Base-by-base conservation (phyloP, 1,140 invertebrate genomes). In the Latrodectus geometricus region DNA sequence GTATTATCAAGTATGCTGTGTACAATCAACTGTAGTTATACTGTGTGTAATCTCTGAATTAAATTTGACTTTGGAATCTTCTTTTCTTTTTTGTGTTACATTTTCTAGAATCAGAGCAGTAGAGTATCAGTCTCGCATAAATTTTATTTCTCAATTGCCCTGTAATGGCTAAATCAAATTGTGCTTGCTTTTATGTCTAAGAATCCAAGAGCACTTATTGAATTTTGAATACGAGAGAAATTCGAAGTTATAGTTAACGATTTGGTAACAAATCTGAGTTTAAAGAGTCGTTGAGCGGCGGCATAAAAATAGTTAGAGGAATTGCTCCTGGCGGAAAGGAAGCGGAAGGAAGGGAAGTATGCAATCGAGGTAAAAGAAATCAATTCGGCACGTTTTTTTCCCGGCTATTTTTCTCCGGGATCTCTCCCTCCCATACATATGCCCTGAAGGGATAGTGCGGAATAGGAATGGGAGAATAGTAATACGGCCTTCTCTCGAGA, bases 401-500 rank as follows among this genome's bases (percentile, higher is more conserved):
- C 76, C 17, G 76, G 49, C 56, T 56, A 74, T 61, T 61, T 74
- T 52, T 35, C 72, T 74, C 72, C 48, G 17, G 17, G 54, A 61
- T 61, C 68, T 52, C 14, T 35, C 14, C 14, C 9, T 50, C 79
- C 54, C 68, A 79, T 81, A 48, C 69, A 69, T 81, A 81, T 70
- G 54, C 17, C 79, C 50, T 20, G 66, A 70, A 72, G 79, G 79
- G 70, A 81, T 70, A 17, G 48, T 20, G 15, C 20, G 21, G 79
- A 81, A 81, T 81, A 72, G 79, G 68, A 81, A 72, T 81, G 69
- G 69, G 79, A 66, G 50, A 81, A 81, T 81, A 81, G 79, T 81
- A 81, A 72, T 56, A 72, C 56, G 61, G 35, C 35, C 35, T 35
- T 35, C 77, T 23, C 68, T 61, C 65, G 77, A 79, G 66, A 79